Evolutionary conservation across 1,140 invertebrate species (phyloP), one percentile per base, ranked within the genome.

Genomic region (Tribolium madens): DNA sequence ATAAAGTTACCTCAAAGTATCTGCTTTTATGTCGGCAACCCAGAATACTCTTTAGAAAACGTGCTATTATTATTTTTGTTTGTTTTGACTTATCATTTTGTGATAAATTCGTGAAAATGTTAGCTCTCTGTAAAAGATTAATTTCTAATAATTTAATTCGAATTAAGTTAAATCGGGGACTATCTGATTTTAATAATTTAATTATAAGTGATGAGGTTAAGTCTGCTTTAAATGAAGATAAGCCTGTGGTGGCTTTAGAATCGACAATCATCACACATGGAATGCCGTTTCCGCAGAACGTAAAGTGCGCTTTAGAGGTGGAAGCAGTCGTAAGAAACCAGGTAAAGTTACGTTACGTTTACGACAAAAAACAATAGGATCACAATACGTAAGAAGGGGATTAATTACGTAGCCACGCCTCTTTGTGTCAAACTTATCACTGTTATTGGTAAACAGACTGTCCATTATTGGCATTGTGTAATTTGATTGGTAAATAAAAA

Each of bases 231-330:
- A 83, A 84, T 47, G 87, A 87, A 64, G 84, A 86, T 3, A 84
- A 88, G 78, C 93, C 96, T 1, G 89, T 99, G 68, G 96, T 99
- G 4, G 97, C 97, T 2, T 87, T 99, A 76, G 98, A 99, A 88
- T 97, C 96, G 9, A 97, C 98, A 1, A 98, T 99, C 57, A 96
- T 99, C 48, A 99, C 97, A 1, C 98, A 99, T 88, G 98, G 98
- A 47, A 97, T 99, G 94, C 97, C 98, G 0, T 95, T 92, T 88
- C 98, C 98, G 0, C 86, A 94, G 36, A 99, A 99, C 88, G 87
- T 98, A 52, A 86, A 93, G 78, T 98, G 95, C 21, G 97, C 97
- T 2, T 36, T 92, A 10, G 87, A 91, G 83, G 93, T 98, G 0
- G 96, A 99, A 87, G 84, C 92, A 74, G 90, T 93, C 72, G 89